Percentiles rank a stretch among this genome's conserved stretches.
Conservation (phyloP, 2,113 vertebrate species). For the Tetrax tetrax region DNA sequence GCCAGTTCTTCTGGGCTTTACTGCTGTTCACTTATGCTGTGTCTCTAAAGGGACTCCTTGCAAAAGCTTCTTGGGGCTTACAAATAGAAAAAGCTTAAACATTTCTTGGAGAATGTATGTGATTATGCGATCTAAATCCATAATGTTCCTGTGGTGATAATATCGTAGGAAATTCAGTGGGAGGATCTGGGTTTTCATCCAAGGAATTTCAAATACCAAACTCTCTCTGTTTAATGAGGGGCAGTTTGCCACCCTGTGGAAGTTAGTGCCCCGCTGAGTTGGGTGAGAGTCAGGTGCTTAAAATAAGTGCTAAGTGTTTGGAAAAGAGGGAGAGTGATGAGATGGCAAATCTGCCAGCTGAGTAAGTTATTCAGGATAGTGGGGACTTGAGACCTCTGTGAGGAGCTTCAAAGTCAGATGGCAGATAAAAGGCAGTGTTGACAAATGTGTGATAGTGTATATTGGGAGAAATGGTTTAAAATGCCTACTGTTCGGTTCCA, state of each 20-base stretch:
- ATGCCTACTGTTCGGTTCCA: not conserved
- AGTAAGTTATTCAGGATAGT: not conserved
- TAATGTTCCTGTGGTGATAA: not conserved
- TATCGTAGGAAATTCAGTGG: not conserved
- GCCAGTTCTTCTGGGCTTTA: not conserved
- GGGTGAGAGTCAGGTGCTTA: not conserved
- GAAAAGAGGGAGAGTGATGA: not conserved
- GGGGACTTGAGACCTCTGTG: not conserved
- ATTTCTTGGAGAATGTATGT: not conserved
- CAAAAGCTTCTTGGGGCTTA: not conserved
- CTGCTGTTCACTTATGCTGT: fast-evolving
- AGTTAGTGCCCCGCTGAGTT: not conserved
- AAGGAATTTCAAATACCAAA: not conserved
- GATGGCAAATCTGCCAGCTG: not conserved
- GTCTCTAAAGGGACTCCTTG: not conserved
- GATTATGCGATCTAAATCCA: not conserved
- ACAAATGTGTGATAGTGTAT: not conserved
- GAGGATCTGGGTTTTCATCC: not conserved
- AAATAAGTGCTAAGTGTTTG: not conserved
- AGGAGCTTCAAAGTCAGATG: not conserved
- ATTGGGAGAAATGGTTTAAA: not conserved
- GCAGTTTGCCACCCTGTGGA: not conserved
- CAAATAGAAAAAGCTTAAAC: not conserved
- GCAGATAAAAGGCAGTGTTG: not conserved
- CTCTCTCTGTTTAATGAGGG: not conserved